These are phyloP conservation scores for Leucophenga varia DNA, from an alignment of 1,140 invertebrate genomes.

Conservation along the genomic window DNA sequence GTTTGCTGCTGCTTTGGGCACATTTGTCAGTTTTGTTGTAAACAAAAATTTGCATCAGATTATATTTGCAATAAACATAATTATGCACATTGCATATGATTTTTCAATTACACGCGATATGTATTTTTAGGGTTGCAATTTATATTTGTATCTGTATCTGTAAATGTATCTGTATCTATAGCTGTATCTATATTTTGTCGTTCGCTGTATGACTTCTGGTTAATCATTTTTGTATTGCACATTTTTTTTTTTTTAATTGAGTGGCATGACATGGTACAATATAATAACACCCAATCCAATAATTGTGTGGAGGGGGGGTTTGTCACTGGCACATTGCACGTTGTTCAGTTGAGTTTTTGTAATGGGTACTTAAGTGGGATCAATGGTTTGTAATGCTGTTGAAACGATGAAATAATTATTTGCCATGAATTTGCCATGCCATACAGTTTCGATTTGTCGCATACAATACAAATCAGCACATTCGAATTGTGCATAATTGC, in stretches of 20 bases:
- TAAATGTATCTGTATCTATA: no score
- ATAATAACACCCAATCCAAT: no score
- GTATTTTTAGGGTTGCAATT: no score
- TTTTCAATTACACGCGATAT: conserved; percentile 55
- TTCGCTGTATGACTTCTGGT: conserved; percentile 47
- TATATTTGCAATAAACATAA: conserved; percentile 53
- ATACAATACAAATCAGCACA: no score
- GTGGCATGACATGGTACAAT: conserved; percentile 26
- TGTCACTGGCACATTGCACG: no score
- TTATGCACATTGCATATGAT: conserved; percentile 54
- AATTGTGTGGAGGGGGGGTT: no score
- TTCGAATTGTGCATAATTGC: no score
- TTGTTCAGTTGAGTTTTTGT: conserved; percentile 12
- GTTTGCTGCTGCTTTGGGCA: conserved; percentile 21
- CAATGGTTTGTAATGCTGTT: conserved; percentile 52
- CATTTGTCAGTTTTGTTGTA: conserved; percentile 42
- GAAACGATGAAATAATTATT: conserved; percentile 51
- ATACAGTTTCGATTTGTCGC: no score
- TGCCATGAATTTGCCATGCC: no score
- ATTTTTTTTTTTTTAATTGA: conserved; percentile 54
- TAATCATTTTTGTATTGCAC: conserved; percentile 27
- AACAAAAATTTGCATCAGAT: conserved; percentile 47
- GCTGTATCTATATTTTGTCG: no score
- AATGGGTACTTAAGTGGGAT: conserved; percentile 52
- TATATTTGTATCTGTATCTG: no score